Conservation (phyloP, 2,888 invertebrate genomes). For the Merodon equestris region DNA sequence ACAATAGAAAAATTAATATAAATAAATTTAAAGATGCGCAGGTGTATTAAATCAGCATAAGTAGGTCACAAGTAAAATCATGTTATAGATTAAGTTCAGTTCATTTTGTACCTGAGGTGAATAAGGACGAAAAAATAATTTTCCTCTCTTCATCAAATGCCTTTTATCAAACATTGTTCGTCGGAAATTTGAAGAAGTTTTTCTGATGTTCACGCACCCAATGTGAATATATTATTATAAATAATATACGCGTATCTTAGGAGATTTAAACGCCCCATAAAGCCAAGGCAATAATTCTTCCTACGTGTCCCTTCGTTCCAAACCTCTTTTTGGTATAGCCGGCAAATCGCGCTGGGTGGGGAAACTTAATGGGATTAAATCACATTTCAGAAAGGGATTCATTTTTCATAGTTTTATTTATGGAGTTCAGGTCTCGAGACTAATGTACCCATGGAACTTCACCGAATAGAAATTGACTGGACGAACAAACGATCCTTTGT, state of each 20-base stretch:
- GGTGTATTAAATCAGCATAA: no score
- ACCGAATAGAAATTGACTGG: constrained; percentile 11
- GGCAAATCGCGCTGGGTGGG: background rate
- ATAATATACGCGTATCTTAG: constrained; percentile 66
- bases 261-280: constrained; percentile 65
- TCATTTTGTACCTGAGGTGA: no score
- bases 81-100: no score
- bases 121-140: no score
- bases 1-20: no score
- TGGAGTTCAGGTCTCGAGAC: constrained; percentile 59
- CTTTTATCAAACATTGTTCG: no score
- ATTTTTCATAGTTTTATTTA: constrained; percentile 67
- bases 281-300: constrained; percentile 53
- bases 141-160: no score
- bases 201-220: no score
- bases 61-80: no score
- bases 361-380: constrained; percentile 54
- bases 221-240: no score
- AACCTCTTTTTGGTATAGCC: background rate
- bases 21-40: no score
- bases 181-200: no score
- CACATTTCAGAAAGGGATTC: constrained; percentile 62
- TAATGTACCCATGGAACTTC: constrained; percentile 57
- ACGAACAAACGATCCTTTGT: constrained; percentile 17
- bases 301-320: background rate